Evolutionary conservation across 92 coral and sea anemone genomes (phyloP).

Genomic region (Palythoa grandis): DNA sequence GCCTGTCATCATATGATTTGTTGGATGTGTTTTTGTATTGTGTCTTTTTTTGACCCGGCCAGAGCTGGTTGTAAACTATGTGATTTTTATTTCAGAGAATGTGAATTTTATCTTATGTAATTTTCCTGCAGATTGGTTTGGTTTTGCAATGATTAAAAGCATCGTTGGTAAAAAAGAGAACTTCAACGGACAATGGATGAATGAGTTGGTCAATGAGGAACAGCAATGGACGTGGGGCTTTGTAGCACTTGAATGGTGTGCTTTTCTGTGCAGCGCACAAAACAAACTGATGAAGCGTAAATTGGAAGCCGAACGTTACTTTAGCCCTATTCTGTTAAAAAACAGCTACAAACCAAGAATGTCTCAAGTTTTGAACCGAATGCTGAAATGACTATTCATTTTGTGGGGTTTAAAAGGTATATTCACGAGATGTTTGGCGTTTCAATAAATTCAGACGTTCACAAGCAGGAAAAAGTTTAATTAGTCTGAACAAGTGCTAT

Average conservation of each 20-base stretch:
- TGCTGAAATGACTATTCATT: too few species aligned
- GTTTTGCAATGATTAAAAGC: neutral
- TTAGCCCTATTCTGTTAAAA: too few species aligned
- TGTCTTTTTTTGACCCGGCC: neutral
- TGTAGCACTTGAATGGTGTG: neutral
- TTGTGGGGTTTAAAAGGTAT: too few species aligned
- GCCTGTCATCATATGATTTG: neutral
- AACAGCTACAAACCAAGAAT: too few species aligned
- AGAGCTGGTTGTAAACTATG: neutral
- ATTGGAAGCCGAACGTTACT: neutral
- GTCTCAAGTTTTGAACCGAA: too few species aligned
- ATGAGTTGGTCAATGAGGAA: neutral
- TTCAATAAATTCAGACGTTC: too few species aligned
- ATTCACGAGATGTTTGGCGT: too few species aligned
- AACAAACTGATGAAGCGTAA: neutral
- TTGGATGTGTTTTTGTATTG: neutral
- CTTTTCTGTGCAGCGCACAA: neutral
- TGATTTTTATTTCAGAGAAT: neutral
- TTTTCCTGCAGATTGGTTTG: conserved; percentile 8
- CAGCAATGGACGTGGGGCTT: neutral
- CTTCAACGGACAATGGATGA: neutral
- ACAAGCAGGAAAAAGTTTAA: too few species aligned
- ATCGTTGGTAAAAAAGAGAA: neutral
- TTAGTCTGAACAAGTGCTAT: too few species aligned
- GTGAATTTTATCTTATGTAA: neutral